Conservation (phyloP, 2,888 invertebrate genomes). For the Cyclophora punctaria region DNA sequence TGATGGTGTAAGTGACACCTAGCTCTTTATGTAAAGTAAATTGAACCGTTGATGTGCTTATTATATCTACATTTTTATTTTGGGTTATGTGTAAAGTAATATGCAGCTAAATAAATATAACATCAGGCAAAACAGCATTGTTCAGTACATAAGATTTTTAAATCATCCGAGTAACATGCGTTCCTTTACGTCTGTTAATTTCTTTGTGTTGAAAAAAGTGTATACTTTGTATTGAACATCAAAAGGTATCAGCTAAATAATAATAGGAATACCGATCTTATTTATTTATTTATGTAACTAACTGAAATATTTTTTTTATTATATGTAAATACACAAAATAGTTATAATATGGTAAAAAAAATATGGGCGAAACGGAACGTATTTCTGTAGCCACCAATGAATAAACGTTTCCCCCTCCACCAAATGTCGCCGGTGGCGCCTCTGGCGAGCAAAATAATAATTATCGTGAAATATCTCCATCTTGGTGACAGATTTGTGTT, state of each 20-base stretch:
- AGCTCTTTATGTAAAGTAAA: constrained; percentile 7
- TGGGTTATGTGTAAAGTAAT: background rate
- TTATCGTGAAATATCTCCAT: constrained; percentile 77
- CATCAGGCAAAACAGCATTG: background rate
- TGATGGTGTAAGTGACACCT: no score
- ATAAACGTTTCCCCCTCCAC: constrained; percentile 40
- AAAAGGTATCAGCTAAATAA: no score
- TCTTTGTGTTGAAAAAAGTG: no score
- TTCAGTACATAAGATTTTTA: constrained; percentile 11
- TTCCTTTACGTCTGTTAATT: constrained; percentile 26
- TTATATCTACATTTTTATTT: background rate
- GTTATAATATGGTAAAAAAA: no score
- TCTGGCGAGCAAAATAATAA: constrained; percentile 60
- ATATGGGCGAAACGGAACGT: constrained; percentile 40
- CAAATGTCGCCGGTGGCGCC: constrained; percentile 47
- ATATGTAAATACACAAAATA: no score
- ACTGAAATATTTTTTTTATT: no score
- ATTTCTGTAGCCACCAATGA: constrained; percentile 40
- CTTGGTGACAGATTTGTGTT: constrained; percentile 79
- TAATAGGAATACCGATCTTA: no score
- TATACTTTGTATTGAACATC: no score
- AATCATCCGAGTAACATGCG: constrained; percentile 40
- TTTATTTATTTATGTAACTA: no score
- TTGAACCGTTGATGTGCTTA: no score
- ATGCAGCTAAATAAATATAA: background rate